Conservation (phyloP, 2,797 vertebrate species). For the Hirundo rustica region DNA sequence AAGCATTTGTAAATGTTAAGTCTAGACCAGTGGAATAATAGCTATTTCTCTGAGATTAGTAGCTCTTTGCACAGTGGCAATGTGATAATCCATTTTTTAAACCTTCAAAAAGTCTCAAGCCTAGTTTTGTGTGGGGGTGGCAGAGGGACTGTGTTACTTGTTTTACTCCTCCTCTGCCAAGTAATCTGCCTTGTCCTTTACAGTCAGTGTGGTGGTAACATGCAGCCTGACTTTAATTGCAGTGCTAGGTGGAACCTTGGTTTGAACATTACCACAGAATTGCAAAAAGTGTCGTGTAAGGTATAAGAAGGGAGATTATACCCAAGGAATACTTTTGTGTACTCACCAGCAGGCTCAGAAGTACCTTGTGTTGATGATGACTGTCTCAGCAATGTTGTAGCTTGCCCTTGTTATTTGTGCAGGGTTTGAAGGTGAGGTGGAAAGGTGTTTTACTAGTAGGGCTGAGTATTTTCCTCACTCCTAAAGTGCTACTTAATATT, state of each 20-base stretch:
- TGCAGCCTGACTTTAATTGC: not conserved
- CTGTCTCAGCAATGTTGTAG: not conserved
- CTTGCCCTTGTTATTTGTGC: not conserved
- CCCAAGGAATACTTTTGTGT: not conserved
- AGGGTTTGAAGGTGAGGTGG: not conserved
- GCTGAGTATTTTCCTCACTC: not conserved
- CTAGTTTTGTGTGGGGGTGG: not conserved
- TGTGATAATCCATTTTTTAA: not conserved
- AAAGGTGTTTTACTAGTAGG: not conserved
- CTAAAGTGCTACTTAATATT: not conserved
- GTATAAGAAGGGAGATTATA: not conserved
- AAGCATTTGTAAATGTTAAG: not conserved
- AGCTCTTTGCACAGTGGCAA: not conserved
- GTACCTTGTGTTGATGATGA: rapidly evolving
- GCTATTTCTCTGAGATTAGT: not conserved
- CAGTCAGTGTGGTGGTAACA: not conserved
- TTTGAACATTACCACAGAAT: not conserved
- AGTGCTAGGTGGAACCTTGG: not conserved
- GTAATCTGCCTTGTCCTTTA: not conserved
- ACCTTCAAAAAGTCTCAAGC: not conserved
- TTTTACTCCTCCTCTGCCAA: not conserved
- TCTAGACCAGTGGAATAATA: not conserved
- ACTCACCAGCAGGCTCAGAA: not conserved
- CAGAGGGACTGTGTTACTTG: not conserved
- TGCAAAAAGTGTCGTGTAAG: not conserved